Evolutionary conservation across 2,888 invertebrate species (phyloP), one percentile per base, ranked within the genome.

Genomic region (Petrolisthes manimaculis): DNA sequence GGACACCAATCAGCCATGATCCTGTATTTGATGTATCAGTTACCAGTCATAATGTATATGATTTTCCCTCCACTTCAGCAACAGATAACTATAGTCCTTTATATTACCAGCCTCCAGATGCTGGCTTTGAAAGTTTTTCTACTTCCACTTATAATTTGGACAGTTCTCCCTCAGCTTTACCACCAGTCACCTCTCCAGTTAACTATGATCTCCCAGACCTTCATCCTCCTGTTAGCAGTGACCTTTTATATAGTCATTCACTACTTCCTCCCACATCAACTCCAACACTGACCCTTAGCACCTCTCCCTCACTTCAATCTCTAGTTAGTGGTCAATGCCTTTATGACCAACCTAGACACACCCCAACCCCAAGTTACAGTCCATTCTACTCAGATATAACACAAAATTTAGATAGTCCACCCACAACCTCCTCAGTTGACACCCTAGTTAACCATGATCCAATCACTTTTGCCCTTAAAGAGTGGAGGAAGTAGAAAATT

Each of bases 371-470:
- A 6, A n/a, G n/a, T n/a, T n/a, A 14, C 18, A 71, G 71, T 71
- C 71, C 71, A 6, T 71, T 71, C 21, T 71, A 18, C 21, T 4
- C 21, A 21, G 71, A 71, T 21, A 14, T 14, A n/a, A 21, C 71
- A 14, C 14, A 6, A n/a, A 71, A 21, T 71, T 14, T 71, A 21
- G 71, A 71, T 21, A 71, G 71, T 71, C 71, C 71, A n/a, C 71
- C 14, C 12, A 9, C 9, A 61, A 9, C 61, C 18, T 61, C 61
- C 12, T 61, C 61, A 18, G 61, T 61, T 3, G 61, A 61, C 21
- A n/a, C 71, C 18, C n/a, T 21, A n/a, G 71, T 71, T 71, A 71
- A 12, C 71, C 71, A 71, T n/a, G 71, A 71, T n/a, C 71, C 71
- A 14, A 71, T 71, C 21, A n/a, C 71, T n/a, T 71, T 71, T 71